Evolutionary conservation across 1,140 invertebrate genomes (phyloP).

Genomic region (Brachionus rubens): DNA sequence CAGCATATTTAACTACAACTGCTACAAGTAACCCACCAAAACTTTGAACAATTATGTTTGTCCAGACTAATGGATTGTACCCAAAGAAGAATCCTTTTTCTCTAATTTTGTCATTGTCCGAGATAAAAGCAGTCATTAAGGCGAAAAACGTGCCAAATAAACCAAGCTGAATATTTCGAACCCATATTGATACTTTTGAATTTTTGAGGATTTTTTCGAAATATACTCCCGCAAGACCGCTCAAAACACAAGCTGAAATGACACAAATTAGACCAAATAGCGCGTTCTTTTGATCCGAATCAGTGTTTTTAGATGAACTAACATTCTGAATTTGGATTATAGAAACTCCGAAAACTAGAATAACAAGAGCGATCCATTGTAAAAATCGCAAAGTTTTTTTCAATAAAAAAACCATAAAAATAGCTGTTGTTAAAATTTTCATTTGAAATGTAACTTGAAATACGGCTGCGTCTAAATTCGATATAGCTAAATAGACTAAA

Average conservation of each 20-base stretch:
- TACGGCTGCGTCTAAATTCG: constrained; percentile 95
- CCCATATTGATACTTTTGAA: constrained; percentile 85
- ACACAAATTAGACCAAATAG: constrained; percentile 82
- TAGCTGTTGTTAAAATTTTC: constrained; percentile 94
- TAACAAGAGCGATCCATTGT: constrained; percentile 82
- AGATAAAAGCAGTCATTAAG: constrained; percentile 59
- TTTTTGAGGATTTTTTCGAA: constrained; percentile 94
- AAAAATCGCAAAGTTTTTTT: constrained; percentile 70
- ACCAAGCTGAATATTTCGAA: constrained; percentile 67
- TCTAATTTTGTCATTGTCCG: constrained; percentile 60
- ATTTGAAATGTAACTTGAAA: constrained; percentile 98
- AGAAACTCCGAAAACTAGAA: constrained; percentile 82
- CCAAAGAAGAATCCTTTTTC: constrained; percentile 65
- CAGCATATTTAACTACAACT: constrained; percentile 64
- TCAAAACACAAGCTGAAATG: constrained; percentile 82
- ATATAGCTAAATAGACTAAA: constrained; percentile 89
- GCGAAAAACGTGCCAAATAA: constrained; percentile 56
- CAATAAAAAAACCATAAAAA: constrained; percentile 89
- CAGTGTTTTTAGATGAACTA: background rate
- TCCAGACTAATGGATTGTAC: constrained; percentile 61
- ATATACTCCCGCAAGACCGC: constrained; percentile 98
- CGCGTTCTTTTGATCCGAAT: background rate
- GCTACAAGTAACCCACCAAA: constrained; percentile 62
- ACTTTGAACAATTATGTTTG: constrained; percentile 60
- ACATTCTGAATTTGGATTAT: constrained; percentile 56